Percentiles rank a stretch among this genome's conserved stretches.
Evolutionary conservation across 2,888 invertebrate species (phyloP).

Genomic region (Chrysolina oricalcia): DNA sequence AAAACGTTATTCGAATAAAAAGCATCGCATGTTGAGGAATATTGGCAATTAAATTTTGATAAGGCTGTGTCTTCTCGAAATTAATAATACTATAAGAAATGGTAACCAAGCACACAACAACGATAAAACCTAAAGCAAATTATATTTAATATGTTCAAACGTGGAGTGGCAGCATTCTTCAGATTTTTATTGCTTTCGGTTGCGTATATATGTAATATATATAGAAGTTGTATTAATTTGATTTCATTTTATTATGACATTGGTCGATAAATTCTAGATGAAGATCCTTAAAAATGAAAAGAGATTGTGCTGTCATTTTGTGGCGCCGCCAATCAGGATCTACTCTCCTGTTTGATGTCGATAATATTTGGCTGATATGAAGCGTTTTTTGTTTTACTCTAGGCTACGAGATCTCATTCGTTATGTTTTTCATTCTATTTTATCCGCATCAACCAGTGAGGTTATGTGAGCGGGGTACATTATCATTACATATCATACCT

Average conservation of each 20-base stretch:
- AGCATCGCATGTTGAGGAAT: slow-evolving; percentile 47
- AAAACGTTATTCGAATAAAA: slow-evolving; percentile 38
- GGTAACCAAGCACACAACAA: slow-evolving; percentile 57
- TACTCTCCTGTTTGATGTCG: slow-evolving; percentile 7
- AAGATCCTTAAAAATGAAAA: slow-evolving; percentile 64
- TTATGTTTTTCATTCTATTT: too few species aligned
- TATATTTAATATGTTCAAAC: slow-evolving; percentile 50
- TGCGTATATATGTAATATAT: slow-evolving; percentile 31
- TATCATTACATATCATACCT: too few species aligned
- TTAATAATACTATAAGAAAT: slow-evolving; percentile 54
- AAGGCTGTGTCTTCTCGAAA: slow-evolving; percentile 44
- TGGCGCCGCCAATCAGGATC: slow-evolving; percentile 69
- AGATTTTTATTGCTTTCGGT: slow-evolving; percentile 64
- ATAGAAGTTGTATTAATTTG: slow-evolving; percentile 69
- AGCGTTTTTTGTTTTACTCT: neutral
- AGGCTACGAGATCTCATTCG: too few species aligned
- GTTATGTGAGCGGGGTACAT: too few species aligned
- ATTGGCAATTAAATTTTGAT: slow-evolving; percentile 53
- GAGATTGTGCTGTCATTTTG: slow-evolving; percentile 69
- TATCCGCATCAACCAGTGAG: too few species aligned
- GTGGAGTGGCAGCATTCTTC: slow-evolving; percentile 67
- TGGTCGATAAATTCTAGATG: slow-evolving; percentile 66
- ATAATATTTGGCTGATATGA: neutral
- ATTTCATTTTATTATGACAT: slow-evolving; percentile 71
- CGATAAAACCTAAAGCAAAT: slow-evolving; percentile 58